Percentiles rank a stretch among this genome's conserved stretches.
These are phyloP conservation scores for Myotis pilosus DNA, from an alignment of 2,797 vertebrate species.

Conservation along the genomic window DNA sequence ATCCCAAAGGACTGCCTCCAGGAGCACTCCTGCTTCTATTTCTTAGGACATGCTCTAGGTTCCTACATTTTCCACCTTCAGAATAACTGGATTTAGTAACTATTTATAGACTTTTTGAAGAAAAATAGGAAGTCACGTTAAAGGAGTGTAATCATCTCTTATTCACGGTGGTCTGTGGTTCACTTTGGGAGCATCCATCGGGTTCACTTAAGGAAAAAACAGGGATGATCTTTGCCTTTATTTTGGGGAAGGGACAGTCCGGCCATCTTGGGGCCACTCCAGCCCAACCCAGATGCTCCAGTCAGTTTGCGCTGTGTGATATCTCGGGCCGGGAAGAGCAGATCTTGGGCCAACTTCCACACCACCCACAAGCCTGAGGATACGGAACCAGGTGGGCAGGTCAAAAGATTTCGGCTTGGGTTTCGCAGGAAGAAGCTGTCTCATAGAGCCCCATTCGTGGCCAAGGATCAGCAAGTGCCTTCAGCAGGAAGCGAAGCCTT, in stretches of 20 bases:
- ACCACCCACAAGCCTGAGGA: neutral
- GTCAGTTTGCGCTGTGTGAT: neutral
- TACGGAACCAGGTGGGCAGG: neutral
- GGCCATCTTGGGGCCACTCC: neutral
- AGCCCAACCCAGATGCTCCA: neutral
- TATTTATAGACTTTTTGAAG: neutral
- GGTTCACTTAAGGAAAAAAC: neutral
- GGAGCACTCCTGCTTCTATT: neutral
- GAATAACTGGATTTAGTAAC: conserved; percentile 3
- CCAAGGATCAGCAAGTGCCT: neutral
- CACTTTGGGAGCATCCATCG: neutral
- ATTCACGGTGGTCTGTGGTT: neutral
- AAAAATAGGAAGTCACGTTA: neutral
- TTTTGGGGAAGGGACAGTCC: neutral
- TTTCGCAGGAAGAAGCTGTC: neutral
- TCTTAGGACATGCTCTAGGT: neutral
- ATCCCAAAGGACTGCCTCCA: neutral
- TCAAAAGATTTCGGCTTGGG: neutral
- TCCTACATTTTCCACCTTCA: conserved; percentile 6
- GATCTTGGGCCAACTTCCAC: neutral
- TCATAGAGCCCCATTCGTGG: neutral
- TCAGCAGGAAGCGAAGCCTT: neutral
- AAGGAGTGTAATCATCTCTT: neutral
- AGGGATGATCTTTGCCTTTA: neutral
- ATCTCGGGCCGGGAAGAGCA: neutral